phyloP scores from a whole-genome alignment of 2,888 invertebrate genomes.

The Drepanosiphum platanoidis region DNA sequence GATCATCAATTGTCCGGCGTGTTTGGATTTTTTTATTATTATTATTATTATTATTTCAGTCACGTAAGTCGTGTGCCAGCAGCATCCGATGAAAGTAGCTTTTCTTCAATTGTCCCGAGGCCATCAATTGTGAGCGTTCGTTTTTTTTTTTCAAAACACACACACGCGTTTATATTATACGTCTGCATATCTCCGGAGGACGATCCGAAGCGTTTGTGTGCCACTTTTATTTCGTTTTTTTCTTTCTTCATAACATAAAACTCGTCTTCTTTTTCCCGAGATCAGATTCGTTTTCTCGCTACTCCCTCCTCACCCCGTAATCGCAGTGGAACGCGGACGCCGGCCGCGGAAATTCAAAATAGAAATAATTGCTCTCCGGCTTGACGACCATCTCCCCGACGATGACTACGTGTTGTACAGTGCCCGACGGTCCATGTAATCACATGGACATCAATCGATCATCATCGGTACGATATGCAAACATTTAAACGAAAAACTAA shows the following conservation, averaged over 20 bases:
- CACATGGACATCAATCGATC: too few species aligned
- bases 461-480: too few species aligned
- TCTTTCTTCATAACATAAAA: background rate
- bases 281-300: slow-evolving; percentile 16
- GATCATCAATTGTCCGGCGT: slow-evolving; percentile 40
- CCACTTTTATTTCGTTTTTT: slow-evolving; percentile 37
- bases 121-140: slow-evolving; percentile 31
- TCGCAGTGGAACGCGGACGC: background rate
- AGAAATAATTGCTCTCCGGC: background rate
- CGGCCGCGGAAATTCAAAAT: background rate
- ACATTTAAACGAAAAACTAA: too few species aligned
- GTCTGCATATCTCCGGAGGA: slow-evolving; percentile 45
- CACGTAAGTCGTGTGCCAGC: slow-evolving; percentile 58
- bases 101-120: slow-evolving; percentile 57
- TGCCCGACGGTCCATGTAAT: too few species aligned
- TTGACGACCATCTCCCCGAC: background rate
- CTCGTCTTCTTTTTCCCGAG: slow-evolving; percentile 22
- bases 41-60: slow-evolving; percentile 36
- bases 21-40: slow-evolving; percentile 35
- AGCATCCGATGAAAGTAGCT: slow-evolving; percentile 56
- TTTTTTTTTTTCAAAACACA: slow-evolving; percentile 2
- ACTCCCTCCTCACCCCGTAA: background rate
- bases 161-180: background rate
- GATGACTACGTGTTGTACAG: too few species aligned
- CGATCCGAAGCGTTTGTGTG: slow-evolving; percentile 51